Conservation (phyloP, 2,113 vertebrate species). For the Stigmatopora argus region DNA sequence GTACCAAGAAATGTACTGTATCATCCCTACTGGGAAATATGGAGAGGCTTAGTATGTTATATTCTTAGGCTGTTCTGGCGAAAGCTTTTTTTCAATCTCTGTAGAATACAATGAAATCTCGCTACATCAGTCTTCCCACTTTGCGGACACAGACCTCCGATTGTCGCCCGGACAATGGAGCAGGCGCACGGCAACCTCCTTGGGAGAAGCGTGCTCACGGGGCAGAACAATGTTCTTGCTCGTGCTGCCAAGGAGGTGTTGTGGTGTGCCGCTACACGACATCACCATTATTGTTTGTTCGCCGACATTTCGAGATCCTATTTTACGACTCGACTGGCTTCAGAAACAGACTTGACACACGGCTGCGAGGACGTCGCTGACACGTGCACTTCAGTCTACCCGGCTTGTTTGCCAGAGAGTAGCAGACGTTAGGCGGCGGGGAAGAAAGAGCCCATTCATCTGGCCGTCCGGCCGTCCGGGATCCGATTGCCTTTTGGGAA, state of each 20-base stretch:
- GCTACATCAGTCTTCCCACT: slow-evolving; percentile 10
- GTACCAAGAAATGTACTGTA: too few relatives aligned
- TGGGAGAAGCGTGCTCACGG: slow-evolving; percentile 17
- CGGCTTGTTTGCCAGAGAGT: slow-evolving; percentile 15
- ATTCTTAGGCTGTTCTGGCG: too few relatives aligned
- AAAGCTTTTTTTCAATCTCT: too few relatives aligned
- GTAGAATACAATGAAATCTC: neutral
- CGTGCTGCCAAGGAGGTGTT: neutral
- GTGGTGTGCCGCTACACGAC: neutral
- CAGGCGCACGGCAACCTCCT: slow-evolving; percentile 51
- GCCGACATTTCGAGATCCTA: neutral
- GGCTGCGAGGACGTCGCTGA: neutral
- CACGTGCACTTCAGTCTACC: neutral
- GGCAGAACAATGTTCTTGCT: neutral
- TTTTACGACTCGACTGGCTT: neutral
- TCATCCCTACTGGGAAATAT: too few relatives aligned
- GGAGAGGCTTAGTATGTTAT: too few relatives aligned
- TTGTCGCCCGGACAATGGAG: slow-evolving; percentile 63
- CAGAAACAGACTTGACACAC: neutral
- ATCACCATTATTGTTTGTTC: neutral
- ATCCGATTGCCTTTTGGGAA: slow-evolving; percentile 16
- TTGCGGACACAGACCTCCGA: slow-evolving; percentile 47
- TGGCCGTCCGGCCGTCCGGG: slow-evolving; percentile 24
- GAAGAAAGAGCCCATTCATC: slow-evolving; percentile 59
- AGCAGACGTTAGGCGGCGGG: slow-evolving; percentile 37